phyloP scores from a whole-genome alignment of 2,888 invertebrate species.

The Priocnemis perturbator region DNA sequence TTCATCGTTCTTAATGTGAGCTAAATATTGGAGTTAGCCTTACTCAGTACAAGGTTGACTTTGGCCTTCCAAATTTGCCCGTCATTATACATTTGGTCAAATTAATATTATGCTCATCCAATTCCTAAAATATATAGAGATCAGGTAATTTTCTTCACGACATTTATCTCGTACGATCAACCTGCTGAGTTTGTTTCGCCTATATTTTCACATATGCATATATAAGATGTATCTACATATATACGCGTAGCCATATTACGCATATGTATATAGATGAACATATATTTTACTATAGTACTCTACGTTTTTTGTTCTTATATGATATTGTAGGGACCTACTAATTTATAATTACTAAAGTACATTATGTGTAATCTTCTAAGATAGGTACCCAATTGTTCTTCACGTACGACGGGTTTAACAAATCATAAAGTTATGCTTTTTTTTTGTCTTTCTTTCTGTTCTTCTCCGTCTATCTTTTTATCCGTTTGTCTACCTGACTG shows the following conservation, averaged over 20 bases:
- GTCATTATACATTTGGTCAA: too few relatives aligned
- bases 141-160: conserved; percentile 12
- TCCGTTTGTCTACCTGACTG: not conserved
- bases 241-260: conserved; percentile 13
- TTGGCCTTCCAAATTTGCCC: too few relatives aligned
- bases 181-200: conserved; percentile 35
- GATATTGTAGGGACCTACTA: conserved; percentile 36
- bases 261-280: conserved; percentile 5
- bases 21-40: conserved; percentile 38
- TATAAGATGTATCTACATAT: conserved; percentile 9
- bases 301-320: conserved; percentile 20
- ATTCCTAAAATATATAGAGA: too few relatives aligned
- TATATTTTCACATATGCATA: conserved; percentile 24
- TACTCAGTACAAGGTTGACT: too few relatives aligned
- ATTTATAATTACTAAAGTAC: conserved; percentile 45
- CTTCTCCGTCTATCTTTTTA: not conserved
- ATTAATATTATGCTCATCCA: too few relatives aligned
- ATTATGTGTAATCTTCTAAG: conserved; percentile 39
- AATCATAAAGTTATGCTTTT: conserved; percentile 38
- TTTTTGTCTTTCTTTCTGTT: conserved; percentile 15
- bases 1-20: too few relatives aligned
- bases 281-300: conserved; percentile 39
- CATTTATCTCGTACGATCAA: conserved; percentile 42
- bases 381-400: conserved; percentile 46
- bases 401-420: conserved; percentile 45